A percentile compares a stretch with the other conserved stretches of the same genome.
phyloP scores from a whole-genome alignment of 2,888 invertebrate species.

The Philaethria dido region DNA sequence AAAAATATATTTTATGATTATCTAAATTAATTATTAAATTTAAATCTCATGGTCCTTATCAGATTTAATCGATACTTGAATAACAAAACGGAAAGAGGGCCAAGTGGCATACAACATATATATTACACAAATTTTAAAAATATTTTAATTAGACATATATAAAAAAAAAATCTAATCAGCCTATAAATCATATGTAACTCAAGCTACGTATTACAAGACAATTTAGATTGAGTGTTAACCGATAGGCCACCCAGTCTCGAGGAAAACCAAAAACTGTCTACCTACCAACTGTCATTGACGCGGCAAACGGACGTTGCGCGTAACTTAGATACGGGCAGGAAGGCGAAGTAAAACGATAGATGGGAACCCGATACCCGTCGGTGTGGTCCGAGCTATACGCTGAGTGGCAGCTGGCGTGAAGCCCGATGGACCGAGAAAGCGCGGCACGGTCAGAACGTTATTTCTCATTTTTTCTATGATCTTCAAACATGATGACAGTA shows the following conservation, averaged over 20 bases:
- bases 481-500: constrained; percentile 49
- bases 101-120: no score
- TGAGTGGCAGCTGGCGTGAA: constrained; percentile 81
- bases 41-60: no score
- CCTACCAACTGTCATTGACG: constrained; percentile 67
- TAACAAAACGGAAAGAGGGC: no score
- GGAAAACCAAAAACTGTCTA: constrained; percentile 62
- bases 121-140: not conserved
- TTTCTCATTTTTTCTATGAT: constrained; percentile 56
- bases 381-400: constrained; percentile 73
- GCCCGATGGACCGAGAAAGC: constrained; percentile 83
- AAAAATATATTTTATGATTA: no score
- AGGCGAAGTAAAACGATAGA: constrained; percentile 79
- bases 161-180: not conserved
- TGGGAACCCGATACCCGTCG: constrained; percentile 72
- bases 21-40: no score
- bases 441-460: constrained; percentile 73
- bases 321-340: constrained; percentile 82
- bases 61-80: no score
- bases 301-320: constrained; percentile 67
- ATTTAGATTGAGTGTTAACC: constrained; percentile 43
- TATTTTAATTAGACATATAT: not conserved
- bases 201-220: constrained; percentile 25
- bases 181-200: constrained; percentile 29
- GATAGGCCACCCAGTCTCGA: constrained; percentile 58